A percentile compares a stretch with the other conserved stretches of the same genome.
These are phyloP conservation scores for Ischnura elegans DNA, from an alignment of 2,888 invertebrate species.

Conservation along the genomic window DNA sequence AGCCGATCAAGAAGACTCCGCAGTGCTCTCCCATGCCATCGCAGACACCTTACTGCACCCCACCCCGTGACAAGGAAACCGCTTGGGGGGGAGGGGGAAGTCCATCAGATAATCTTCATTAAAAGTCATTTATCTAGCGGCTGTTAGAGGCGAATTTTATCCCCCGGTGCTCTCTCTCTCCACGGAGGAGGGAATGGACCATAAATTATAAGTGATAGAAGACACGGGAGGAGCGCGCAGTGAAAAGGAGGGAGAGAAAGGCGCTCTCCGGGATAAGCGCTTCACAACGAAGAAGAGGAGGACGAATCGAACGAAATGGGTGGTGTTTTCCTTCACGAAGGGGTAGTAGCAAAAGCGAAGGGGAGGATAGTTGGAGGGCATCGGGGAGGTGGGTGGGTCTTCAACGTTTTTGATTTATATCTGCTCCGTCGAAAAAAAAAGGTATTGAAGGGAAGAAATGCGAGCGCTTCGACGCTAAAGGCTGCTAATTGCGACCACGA, in stretches of 20 bases:
- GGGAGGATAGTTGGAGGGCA: neutral
- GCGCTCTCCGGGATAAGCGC: neutral
- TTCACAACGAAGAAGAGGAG: neutral
- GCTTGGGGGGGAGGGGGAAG: neutral
- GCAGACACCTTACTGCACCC: neutral
- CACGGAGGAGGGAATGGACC: constrained; percentile 23
- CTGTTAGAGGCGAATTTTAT: constrained; percentile 44
- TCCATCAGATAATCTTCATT: constrained; percentile 58
- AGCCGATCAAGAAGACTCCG: neutral
- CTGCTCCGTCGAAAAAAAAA: neutral
- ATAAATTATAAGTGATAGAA: constrained; percentile 55
- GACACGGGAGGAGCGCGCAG: neutral
- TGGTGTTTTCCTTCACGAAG: neutral
- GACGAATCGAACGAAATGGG: neutral
- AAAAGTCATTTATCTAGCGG: constrained; percentile 57
- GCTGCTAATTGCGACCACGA: constrained; percentile 46
- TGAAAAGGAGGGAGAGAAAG: neutral
- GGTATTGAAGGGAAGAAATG: too few species aligned
- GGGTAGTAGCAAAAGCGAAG: neutral
- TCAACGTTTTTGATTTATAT: constrained; percentile 51
- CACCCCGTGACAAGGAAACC: neutral
- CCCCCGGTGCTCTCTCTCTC: neutral
- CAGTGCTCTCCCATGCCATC: neutral
- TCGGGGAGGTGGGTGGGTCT: neutral
- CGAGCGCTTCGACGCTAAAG: constrained; percentile 22